These are phyloP conservation scores for Poeciliopsis infans DNA, from an alignment of 2,797 vertebrate genomes.

Conservation along the genomic window DNA sequence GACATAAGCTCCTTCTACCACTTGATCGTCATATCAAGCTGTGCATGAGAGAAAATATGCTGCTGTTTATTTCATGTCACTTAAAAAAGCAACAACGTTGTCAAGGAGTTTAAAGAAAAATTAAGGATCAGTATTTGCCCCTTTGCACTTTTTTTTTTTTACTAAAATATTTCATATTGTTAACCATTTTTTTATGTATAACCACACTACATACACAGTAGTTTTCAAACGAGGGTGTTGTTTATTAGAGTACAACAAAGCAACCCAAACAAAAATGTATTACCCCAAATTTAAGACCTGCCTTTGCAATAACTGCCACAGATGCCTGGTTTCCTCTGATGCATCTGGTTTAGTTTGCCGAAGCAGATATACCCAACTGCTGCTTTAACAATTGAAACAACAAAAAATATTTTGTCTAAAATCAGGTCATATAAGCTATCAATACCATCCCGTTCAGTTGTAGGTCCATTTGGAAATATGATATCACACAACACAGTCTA, in stretches of 20 bases:
- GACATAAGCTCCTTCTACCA: conserved; percentile 31
- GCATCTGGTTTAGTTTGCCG: too few species aligned
- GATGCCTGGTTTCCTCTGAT: too few species aligned
- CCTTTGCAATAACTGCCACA: too few species aligned
- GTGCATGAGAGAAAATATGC: conserved; percentile 18
- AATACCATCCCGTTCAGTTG: neutral
- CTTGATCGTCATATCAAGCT: conserved; percentile 20
- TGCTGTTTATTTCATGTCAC: conserved; percentile 14
- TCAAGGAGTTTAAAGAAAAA: neutral
- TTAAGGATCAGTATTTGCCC: neutral
- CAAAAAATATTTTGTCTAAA: too few species aligned
- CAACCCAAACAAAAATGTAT: too few species aligned
- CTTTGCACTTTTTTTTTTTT: neutral
- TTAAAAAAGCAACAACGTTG: neutral
- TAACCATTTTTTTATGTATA: too few species aligned
- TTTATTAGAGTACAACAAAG: neutral
- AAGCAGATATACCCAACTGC: too few species aligned
- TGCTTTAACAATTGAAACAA: too few species aligned
- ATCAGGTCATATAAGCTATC: neutral
- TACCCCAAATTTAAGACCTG: too few species aligned
- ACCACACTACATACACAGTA: neutral
- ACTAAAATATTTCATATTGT: neutral
- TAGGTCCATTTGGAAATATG: neutral
- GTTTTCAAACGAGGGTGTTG: neutral
- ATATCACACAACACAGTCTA: neutral